Evolutionary conservation across 2,888 invertebrate species (phyloP).

Genomic region (Euspilapteryx auroguttella): DNA sequence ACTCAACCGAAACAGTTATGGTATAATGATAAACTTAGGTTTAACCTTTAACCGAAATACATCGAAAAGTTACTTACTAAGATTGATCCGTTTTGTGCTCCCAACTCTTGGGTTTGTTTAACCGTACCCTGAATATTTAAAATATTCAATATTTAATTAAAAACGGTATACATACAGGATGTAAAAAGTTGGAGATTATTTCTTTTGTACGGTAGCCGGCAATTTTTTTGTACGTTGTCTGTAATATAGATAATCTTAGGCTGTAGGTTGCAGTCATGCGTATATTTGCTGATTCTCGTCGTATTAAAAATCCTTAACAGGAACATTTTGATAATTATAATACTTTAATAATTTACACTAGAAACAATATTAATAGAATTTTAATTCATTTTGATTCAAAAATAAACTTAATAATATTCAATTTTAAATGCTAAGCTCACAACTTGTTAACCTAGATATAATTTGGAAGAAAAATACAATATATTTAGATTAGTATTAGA

Average conservation of each 20-base stretch:
- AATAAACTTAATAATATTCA: slow-evolving; percentile 10
- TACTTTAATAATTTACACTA: slow-evolving; percentile 4
- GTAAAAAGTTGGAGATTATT: not conserved
- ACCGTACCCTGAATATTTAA: slow-evolving; percentile 2
- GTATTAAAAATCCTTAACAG: slow-evolving; percentile 35
- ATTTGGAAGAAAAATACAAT: slow-evolving; percentile 4
- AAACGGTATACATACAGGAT: slow-evolving; percentile 4
- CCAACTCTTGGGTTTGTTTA: slow-evolving; percentile 16
- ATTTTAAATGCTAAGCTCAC: slow-evolving; percentile 24
- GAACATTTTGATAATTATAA: slow-evolving; percentile 5
- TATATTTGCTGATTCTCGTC: no score
- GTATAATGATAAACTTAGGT: slow-evolving; percentile 11
- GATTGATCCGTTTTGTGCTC: slow-evolving; percentile 35
- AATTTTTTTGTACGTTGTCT: not conserved
- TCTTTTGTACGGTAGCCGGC: not conserved
- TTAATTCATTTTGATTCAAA: slow-evolving; percentile 7
- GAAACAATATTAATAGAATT: slow-evolving; percentile 10
- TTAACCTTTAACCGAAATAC: not conserved
- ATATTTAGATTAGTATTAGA: slow-evolving; percentile 1
- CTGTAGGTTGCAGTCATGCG: no score
- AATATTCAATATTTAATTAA: slow-evolving; percentile 9
- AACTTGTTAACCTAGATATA: slow-evolving; percentile 26
- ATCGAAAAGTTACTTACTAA: slow-evolving; percentile 8
- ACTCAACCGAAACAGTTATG: slow-evolving; percentile 12
- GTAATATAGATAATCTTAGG: slow-evolving; percentile 12